These are phyloP conservation scores for Brachionus sp. DNA, from an alignment of 1,140 invertebrate species.

Conservation along the genomic window DNA sequence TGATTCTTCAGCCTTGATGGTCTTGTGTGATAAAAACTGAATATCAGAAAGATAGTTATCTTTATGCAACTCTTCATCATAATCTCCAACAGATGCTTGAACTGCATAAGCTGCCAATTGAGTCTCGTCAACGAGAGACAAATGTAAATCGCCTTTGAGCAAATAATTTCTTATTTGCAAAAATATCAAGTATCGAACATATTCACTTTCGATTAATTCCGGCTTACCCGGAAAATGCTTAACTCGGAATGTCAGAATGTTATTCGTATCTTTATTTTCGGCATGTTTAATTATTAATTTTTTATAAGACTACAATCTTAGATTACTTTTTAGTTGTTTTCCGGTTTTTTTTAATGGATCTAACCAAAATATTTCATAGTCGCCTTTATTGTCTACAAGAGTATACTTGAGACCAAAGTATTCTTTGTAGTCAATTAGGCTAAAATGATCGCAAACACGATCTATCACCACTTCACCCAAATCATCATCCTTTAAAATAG, in stretches of 20 bases:
- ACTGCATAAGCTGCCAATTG: constrained; percentile 36
- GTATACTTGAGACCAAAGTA: constrained; percentile 42
- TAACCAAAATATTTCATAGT: constrained; percentile 45
- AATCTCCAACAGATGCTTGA: constrained; percentile 35
- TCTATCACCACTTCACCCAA: not conserved
- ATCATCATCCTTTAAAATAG: not conserved
- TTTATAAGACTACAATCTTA: not conserved
- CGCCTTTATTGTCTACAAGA: constrained; percentile 12
- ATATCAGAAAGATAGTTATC: not conserved
- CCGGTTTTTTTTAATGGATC: constrained; percentile 19
- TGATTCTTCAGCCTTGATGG: not conserved
- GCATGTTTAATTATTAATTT: not conserved
- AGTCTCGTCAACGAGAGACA: constrained; percentile 7
- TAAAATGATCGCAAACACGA: constrained; percentile 38
- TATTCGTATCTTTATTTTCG: constrained; percentile 7
- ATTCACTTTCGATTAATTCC: constrained; percentile 39
- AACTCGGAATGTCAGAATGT: constrained; percentile 40
- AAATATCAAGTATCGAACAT: constrained; percentile 42
- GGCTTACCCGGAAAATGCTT: constrained; percentile 42
- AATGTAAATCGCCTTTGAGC: constrained; percentile 34
- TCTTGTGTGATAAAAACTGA: constrained; percentile 10
- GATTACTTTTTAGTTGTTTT: constrained; percentile 42
- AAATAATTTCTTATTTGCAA: constrained; percentile 41
- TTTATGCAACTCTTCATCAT: constrained; percentile 16
- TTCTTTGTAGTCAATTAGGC: constrained; percentile 27